Base-by-base conservation (phyloP, 1,140 invertebrate genomes). In the Cecropterus lyciades region DNA sequence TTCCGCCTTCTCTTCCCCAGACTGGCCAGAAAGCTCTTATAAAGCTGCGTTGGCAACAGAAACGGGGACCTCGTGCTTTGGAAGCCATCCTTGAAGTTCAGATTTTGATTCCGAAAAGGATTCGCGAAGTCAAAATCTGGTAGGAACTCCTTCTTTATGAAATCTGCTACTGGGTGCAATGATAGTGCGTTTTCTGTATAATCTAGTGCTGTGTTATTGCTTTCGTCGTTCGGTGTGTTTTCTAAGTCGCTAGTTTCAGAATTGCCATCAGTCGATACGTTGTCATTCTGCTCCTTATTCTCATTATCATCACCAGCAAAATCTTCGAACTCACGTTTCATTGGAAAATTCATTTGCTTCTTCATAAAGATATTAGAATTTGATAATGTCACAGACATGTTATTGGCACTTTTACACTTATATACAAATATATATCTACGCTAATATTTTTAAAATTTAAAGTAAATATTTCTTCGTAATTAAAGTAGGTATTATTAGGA, bases 1-100 rank as follows among this genome's bases (percentile, higher is more conserved):
- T 85, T 87, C 42, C 91, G 74, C 59, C 91, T 86, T 46, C 91
- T 85, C 65, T 92, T 93, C 0, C 90, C 89, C 60, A 93, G 84
- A 79, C 94, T 96, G 15, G 95, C 95, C 69, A 96, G 87, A 48
- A 96, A 93, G 77, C 94, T 96, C 82, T 96, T 96, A 80, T 97
- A 96, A 67, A 96, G 91, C 75, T 97, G 95, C 60, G 95, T 94
- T 6, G 95, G 95, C 66, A 96, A 91, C 11, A 96, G 85, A 75
- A 96, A 95, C 6, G 93, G 93, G 2, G 92, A 84, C 53, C 86
- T 73, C 3, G 77, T 65, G 33, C 80, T 85, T 40, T 87, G 82
- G 33, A 90, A 80, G 7, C 89, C 83, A 80, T 91, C 89, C 66
- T 92, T 92, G 11, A 88, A 90, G 4, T 69, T 65, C 14, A 90